A percentile compares a stretch with the other conserved stretches of the same genome.
These are phyloP conservation scores for Noctua fimbriata DNA, from an alignment of 2,888 invertebrate species.

Conservation along the genomic window DNA sequence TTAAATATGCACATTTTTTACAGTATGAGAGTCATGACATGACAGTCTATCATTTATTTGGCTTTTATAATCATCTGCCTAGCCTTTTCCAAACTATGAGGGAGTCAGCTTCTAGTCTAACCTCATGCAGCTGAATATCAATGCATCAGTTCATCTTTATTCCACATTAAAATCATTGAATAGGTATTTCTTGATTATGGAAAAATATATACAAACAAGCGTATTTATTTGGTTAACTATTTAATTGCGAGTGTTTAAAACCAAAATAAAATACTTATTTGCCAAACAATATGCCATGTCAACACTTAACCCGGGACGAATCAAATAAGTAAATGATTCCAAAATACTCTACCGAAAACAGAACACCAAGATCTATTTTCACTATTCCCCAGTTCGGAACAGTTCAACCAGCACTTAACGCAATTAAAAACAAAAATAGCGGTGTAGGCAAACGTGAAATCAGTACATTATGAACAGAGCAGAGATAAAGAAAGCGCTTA, in stretches of 20 bases:
- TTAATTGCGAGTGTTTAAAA: neutral
- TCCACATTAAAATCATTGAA: neutral
- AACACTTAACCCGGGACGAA: neutral
- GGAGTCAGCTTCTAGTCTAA: neutral
- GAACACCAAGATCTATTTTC: neutral
- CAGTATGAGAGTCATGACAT: neutral
- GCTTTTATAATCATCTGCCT: neutral
- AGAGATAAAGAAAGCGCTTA: constrained; percentile 54
- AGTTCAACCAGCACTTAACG: neutral
- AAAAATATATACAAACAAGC: neutral
- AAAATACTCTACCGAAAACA: neutral
- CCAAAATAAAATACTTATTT: neutral
- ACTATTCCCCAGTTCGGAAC: neutral
- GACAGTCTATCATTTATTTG: neutral
- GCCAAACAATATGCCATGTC: neutral
- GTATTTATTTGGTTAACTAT: neutral
- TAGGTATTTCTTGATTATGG: neutral
- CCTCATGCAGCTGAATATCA: neutral
- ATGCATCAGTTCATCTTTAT: neutral
- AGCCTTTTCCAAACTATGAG: neutral
- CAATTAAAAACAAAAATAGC: constrained; percentile 36
- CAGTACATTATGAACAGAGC: constrained; percentile 16
- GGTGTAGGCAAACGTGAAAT: constrained; percentile 6
- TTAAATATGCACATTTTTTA: neutral
- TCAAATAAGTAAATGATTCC: neutral